These are phyloP conservation scores for Erpornis zantholeuca DNA, from an alignment of 2,113 vertebrate genomes.

Conservation along the genomic window DNA sequence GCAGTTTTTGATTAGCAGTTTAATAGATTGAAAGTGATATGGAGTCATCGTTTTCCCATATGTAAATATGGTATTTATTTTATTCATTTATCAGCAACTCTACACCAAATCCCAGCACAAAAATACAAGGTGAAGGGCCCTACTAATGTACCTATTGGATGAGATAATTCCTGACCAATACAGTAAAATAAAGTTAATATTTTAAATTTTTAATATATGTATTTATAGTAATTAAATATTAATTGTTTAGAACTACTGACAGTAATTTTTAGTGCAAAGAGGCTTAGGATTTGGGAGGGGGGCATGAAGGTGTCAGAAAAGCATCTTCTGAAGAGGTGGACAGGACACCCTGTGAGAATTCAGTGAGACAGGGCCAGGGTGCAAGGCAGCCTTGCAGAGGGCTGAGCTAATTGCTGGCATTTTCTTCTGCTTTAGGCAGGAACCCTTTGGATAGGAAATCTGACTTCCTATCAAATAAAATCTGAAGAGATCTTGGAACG, in stretches of 20 bases:
- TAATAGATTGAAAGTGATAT: background rate
- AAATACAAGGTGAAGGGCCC: background rate
- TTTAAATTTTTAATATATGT: background rate
- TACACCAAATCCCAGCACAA: background rate
- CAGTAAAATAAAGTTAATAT: background rate
- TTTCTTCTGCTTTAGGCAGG: background rate
- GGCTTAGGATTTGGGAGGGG: background rate
- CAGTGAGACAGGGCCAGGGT: background rate
- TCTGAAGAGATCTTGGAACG: background rate
- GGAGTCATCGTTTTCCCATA: background rate
- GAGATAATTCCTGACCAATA: background rate
- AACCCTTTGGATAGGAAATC: background rate
- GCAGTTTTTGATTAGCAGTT: background rate
- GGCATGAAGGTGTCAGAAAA: background rate
- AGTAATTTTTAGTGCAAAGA: background rate
- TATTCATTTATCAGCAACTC: background rate
- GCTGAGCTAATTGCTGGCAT: background rate
- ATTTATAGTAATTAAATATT: background rate
- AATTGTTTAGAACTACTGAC: background rate
- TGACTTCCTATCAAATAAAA: background rate
- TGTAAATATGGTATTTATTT: background rate
- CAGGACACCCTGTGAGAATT: background rate
- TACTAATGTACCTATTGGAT: background rate
- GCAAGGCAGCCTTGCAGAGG: background rate
- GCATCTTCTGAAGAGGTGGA: background rate